Base-by-base conservation (phyloP, 2,797 vertebrate genomes). In the Halcyon chelicuti region DNA sequence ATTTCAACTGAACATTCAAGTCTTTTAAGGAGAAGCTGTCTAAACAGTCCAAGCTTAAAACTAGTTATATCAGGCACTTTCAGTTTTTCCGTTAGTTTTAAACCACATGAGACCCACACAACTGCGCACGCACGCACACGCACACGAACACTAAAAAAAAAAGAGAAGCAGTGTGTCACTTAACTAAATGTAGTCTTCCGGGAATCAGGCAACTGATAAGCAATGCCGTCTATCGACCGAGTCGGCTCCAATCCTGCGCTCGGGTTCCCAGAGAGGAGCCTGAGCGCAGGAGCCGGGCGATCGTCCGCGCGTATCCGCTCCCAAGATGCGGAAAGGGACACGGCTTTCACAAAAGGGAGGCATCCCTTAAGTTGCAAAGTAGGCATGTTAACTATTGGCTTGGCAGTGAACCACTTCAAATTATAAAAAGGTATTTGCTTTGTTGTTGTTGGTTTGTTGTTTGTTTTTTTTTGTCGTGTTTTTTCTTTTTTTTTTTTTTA, bases 331-430 rank as follows among this genome's bases (percentile, higher is more conserved):
- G 77, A 68, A 96, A 95, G 98, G 97, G 98, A 98, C 96, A 92
- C 68, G 42, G 95, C 96, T 96, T 96, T 96, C 97, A 93, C 97
- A 85, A 95, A 92, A 96, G 88, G 42, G 97, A 98, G 97, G 95
- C 96, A 87, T 96, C 97, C 98, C 97, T 97, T 95, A 72, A 72
- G 95, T 94, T 91, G 97, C 95, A 96, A 97, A 98, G 98, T 98
- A 98, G 98, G 98, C 98, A 97, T 99, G 99, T 98, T 98, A 92
- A 98, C 98, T 98, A 98, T 98, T 98, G 98, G 99, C 99, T 99
- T 99, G 99, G 99, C 99, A 99, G 99, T 99, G 99, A 99, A 99
- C 99, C 99, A 99, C 99, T 99, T 99, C 98, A 99, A 99, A 99
- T 99, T 98, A 99, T 99, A 98, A 98, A 98, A 98, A 98, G 98